phyloP scores from a whole-genome alignment of 2,888 invertebrate genomes.

The Coecobrya sp. region DNA sequence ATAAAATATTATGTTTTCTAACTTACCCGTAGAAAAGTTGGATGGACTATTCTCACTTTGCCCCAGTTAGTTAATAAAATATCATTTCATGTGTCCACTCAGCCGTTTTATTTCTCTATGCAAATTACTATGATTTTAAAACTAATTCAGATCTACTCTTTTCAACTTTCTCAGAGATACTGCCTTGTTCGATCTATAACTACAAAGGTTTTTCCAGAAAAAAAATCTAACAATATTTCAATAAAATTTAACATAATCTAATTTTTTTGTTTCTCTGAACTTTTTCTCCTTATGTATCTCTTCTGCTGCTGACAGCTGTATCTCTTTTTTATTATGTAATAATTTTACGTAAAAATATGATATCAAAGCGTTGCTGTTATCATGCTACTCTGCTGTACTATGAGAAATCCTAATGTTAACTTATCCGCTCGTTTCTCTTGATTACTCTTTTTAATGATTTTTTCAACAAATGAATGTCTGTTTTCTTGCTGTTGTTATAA shows the following conservation, averaged over 20 bases:
- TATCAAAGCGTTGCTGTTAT: constrained; percentile 57
- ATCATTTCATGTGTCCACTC: no score
- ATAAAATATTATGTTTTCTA: no score
- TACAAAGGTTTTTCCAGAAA: no score
- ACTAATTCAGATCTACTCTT: no score
- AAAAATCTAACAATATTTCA: no score
- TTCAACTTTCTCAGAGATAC: no score
- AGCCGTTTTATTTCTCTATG: no score
- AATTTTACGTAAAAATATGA: neutral
- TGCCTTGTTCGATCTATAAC: no score
- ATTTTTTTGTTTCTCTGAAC: neutral
- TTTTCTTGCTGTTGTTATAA: constrained; percentile 31
- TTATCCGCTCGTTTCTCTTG: constrained; percentile 55
- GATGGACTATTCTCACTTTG: neutral
- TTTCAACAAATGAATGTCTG: constrained; percentile 62
- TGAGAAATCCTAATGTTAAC: constrained; percentile 42
- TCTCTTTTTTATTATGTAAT: constrained; percentile 15
- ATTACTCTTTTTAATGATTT: constrained; percentile 60
- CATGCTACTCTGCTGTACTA: constrained; percentile 63
- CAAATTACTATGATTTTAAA: no score
- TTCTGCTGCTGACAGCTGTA: constrained; percentile 63
- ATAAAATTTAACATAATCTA: no score
- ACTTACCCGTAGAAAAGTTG: no score
- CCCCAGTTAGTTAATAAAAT: neutral
- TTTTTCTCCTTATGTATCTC: constrained; percentile 30